Evolutionary conservation across 2,797 vertebrate genomes (phyloP), one percentile per base, ranked within the genome.

Genomic region (Eospalax fontanierii): DNA sequence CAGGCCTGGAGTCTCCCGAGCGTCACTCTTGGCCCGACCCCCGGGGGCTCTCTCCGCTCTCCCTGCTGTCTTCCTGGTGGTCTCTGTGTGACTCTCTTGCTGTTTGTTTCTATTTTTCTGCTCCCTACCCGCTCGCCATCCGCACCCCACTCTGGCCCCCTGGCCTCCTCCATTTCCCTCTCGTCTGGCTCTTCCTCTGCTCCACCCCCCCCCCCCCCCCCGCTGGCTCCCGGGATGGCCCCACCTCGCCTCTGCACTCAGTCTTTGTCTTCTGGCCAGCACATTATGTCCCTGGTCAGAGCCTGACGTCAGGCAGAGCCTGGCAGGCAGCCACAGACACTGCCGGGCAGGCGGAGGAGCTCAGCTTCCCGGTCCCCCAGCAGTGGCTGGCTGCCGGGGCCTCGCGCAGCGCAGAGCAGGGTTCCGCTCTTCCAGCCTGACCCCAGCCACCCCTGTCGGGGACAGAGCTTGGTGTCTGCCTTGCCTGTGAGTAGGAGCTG

Each of bases 211-310:
- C 30, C 4, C 18, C 66, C 68, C 35, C 21, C 81, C 1, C 30
- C 11, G 91, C 38, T 11, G 92, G 83, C 95, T 92, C 54, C 88
- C 89, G 88, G 30, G 80, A 30, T 35, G 26, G 80, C 92, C 80
- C 87, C 81, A 50, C 92, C 92, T 84, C 81, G 0, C 97, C 98
- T 94, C 97, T 97, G 91, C 92, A 88, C 95, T 86, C 97, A 98
- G 97, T 30, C 66, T 97, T 30, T 97, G 97, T 98, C 97, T 89
- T 57, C 0, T 26, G 26, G 98, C 98, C 98, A 98, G 98, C 97
- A 99, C 98, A 98, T 98, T 91, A 97, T 98, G 98, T 99, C 98
- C 98, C 97, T 97, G 97, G 96, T 98, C 97, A 97, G 97, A 86
- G 91, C 88, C 46, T 99, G 98, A 99, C 98, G 98, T 98, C 98